Conservation (phyloP, 2,888 invertebrate genomes). For the Xestia ashworthii region DNA sequence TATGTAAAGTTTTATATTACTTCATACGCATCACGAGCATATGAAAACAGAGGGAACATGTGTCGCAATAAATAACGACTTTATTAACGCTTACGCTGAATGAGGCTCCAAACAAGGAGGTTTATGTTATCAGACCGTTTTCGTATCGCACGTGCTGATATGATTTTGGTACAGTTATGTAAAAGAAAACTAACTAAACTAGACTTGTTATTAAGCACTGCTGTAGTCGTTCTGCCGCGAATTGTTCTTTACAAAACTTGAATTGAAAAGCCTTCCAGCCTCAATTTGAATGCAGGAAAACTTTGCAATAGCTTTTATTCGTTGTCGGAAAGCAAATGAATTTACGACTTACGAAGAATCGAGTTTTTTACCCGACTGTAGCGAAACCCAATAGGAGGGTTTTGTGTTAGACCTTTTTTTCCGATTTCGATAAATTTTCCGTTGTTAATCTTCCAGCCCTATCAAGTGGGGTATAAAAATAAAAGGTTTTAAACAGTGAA, state of each 20-base stretch:
- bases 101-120: background rate
- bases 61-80: background rate
- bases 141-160: slow-evolving; percentile 26
- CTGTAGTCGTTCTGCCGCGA: slow-evolving; percentile 73
- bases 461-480: background rate
- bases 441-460: no score
- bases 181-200: slow-evolving; percentile 67
- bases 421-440: no score
- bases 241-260: slow-evolving; percentile 85
- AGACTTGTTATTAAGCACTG: slow-evolving; percentile 72
- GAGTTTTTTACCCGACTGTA: slow-evolving; percentile 47
- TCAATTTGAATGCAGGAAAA: slow-evolving; percentile 87
- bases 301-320: slow-evolving; percentile 87
- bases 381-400: background rate
- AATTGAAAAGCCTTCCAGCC: slow-evolving; percentile 85
- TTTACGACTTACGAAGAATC: slow-evolving; percentile 83
- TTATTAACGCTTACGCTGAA: background rate
- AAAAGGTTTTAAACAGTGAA: background rate
- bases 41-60: no score
- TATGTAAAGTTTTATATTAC: background rate
- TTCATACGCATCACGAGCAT: background rate
- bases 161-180: slow-evolving; percentile 37
- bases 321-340: slow-evolving; percentile 84
- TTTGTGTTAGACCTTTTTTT: background rate
- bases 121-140: slow-evolving; percentile 22